A percentile compares a stretch with the other conserved stretches of the same genome.
Evolutionary conservation across 2,888 invertebrate genomes (phyloP).

Genomic region (Acanthosepion pharaonis): DNA sequence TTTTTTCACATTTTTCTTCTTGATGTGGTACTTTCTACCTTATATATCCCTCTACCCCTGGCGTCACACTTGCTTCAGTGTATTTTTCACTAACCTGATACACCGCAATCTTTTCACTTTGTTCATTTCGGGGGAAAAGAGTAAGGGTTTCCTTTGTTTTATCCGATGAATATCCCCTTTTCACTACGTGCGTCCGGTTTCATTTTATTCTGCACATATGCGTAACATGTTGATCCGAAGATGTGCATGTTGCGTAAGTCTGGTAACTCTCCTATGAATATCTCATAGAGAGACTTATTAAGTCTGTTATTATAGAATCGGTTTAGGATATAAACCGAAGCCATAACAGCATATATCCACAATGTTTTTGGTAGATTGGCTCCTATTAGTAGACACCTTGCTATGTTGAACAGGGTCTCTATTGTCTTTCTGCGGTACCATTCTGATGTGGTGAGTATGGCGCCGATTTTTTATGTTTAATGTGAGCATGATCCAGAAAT

Average conservation of each 20-base stretch:
- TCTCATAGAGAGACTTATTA: constrained; percentile 49
- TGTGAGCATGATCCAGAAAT: not conserved
- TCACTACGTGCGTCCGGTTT: too few species aligned
- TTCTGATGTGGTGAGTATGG: constrained; percentile 51
- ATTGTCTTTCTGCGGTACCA: constrained; percentile 49
- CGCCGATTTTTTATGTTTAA: constrained; percentile 47
- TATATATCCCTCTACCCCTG: too few species aligned
- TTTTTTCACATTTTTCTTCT: too few species aligned
- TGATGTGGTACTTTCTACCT: too few species aligned
- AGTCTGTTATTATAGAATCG: constrained; percentile 51
- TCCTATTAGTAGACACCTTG: constrained; percentile 44
- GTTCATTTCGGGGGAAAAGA: too few species aligned
- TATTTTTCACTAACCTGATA: too few species aligned
- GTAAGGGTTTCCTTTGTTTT: too few species aligned
- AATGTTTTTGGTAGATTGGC: constrained; percentile 50
- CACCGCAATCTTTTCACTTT: too few species aligned
- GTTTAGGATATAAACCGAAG: constrained; percentile 52
- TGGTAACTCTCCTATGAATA: constrained; percentile 50
- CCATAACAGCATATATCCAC: constrained; percentile 54
- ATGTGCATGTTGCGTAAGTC: constrained; percentile 49
- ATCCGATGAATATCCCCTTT: too few species aligned
- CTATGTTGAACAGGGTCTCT: constrained; percentile 48
- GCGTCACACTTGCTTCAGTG: too few species aligned
- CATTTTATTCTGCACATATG: too few species aligned
- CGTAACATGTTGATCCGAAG: constrained; percentile 48